Base-by-base conservation (phyloP, 2,888 invertebrate species). In the Dyspetes luteomarginatus region DNA sequence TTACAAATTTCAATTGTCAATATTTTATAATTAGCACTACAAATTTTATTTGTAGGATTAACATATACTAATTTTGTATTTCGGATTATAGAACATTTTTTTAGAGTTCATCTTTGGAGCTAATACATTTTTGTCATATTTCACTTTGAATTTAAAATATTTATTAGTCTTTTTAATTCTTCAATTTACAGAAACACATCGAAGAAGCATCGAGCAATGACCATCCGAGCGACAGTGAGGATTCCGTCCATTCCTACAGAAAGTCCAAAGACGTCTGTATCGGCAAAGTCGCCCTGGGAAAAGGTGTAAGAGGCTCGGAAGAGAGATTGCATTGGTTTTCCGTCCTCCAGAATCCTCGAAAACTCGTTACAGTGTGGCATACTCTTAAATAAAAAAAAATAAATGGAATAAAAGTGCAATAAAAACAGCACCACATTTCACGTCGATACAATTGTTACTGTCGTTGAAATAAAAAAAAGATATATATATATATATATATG, bases 351-450 rank as follows among this genome's bases (percentile, higher is more conserved):
- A 92, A 91, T 84, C 92, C 92, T 0, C 85, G 92, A 68, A 91
- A 91, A 81, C 88, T 92, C n/a, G 90, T 92, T 3, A 91, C 90
- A 0, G 89, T 90, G 5, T 92, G 92, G 92, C 92, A 92, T 74
- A 87, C 87, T 0, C 85, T 92, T 17, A 92, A 91, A 81, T 92
- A 80, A 56, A 55, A 48, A 28, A 58, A 30, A 43, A 26, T 12
- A 22, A 52, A 48, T 36, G 48, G 41, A 17, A 56, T 3, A 73
- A 65, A 41, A 67, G 48, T 60, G 50, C 60, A 56, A 60, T 64
- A 69, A 58, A 79, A 22, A 28, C 4, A 48, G 3, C 5, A 50
- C 36, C 24, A 36, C 55, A 17, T 41, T 15, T 17, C 36, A 7
- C 28, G 22, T 60, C 17, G 50, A 65, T 19, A 3, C 24, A 45